phyloP scores from a whole-genome alignment of 2,113 vertebrate species.

The Pogonocichla stellata region DNA sequence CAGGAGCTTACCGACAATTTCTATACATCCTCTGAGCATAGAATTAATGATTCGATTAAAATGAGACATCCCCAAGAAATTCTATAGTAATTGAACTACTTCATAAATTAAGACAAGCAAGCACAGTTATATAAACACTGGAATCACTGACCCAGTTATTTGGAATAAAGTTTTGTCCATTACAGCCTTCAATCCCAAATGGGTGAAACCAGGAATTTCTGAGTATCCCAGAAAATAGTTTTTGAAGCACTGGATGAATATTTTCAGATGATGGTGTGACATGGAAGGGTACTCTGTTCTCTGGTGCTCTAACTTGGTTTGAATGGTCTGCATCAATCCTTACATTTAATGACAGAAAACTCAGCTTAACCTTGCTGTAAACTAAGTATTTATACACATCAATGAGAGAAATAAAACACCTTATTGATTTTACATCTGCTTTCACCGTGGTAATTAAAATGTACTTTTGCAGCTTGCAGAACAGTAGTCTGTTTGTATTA shows the following conservation, averaged over 20 bases:
- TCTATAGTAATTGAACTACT: slow-evolving; percentile 23
- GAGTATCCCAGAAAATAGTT: slow-evolving; percentile 3
- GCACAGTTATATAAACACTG: slow-evolving; percentile 8
- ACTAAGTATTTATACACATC: slow-evolving; percentile 75
- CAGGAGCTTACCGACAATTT: slow-evolving; percentile 7
- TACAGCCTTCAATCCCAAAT: background rate
- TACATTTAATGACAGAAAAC: slow-evolving; percentile 67
- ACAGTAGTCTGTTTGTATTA: slow-evolving; percentile 60
- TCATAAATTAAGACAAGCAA: slow-evolving; percentile 44
- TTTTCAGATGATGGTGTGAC: background rate
- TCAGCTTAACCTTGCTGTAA: slow-evolving; percentile 71
- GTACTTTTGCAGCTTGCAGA: slow-evolving; percentile 67
- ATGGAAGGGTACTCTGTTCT: background rate
- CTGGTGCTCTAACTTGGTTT: slow-evolving; percentile 34
- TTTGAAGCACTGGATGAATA: background rate
- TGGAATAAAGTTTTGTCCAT: background rate
- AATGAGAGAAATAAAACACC: slow-evolving; percentile 73
- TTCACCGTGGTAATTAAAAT: slow-evolving; percentile 72
- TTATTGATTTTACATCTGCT: slow-evolving; percentile 73
- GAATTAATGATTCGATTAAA: slow-evolving; percentile 50
- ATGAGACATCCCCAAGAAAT: slow-evolving; percentile 47
- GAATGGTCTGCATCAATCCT: slow-evolving; percentile 59
- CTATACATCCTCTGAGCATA: slow-evolving; percentile 4
- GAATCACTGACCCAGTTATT: slow-evolving; percentile 1
- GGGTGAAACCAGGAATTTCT: background rate